phyloP scores from a whole-genome alignment of 2,797 vertebrate species.

The Perodicticus potto region DNA sequence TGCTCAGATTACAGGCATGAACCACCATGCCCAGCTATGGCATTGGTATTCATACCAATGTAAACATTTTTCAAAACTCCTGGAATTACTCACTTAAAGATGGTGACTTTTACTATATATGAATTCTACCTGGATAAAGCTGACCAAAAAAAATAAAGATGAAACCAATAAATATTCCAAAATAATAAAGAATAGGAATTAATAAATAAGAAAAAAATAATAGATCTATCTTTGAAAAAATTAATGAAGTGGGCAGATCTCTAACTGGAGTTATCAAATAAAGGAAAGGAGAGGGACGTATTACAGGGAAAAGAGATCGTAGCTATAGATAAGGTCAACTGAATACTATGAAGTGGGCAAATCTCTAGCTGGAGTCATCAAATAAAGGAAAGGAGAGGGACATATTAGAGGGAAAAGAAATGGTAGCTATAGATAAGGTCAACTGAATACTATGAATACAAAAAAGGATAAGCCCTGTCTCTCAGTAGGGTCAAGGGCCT shows the following conservation, averaged over 20 bases:
- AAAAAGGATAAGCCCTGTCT: neutral
- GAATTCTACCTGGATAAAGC: neutral
- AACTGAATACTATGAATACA: no score
- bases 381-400: no score
- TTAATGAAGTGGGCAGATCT: neutral
- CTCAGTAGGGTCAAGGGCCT: neutral
- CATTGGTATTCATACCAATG: neutral
- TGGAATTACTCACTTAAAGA: neutral
- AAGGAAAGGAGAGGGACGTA: neutral
- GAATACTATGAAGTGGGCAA: neutral
- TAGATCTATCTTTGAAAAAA: neutral
- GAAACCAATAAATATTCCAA: neutral
- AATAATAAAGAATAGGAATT: neutral
- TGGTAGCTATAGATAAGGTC: no score
- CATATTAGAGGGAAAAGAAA: no score
- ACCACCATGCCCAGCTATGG: no score
- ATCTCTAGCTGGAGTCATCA: no score
- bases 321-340: neutral
- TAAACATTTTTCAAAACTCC: neutral
- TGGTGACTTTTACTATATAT: neutral
- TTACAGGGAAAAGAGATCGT: neutral
- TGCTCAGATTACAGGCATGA: no score
- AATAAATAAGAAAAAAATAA: neutral
- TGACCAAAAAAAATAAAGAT: neutral
- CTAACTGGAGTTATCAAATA: neutral